Percentiles rank a stretch among this genome's conserved stretches.
Evolutionary conservation across 2,888 invertebrate species (phyloP).

Genomic region (Sarcophaga variegata): DNA sequence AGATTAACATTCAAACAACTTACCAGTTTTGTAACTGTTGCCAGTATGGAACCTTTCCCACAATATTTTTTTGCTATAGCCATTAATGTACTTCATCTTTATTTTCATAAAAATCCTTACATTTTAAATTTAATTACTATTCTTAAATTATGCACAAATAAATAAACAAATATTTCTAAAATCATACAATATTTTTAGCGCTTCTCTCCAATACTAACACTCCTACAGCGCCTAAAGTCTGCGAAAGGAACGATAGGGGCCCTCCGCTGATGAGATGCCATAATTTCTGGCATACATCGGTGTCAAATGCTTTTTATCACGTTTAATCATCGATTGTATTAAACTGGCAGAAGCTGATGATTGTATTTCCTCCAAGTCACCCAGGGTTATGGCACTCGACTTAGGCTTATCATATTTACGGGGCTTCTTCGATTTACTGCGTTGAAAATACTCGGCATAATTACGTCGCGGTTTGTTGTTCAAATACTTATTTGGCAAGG

Average conservation of each 20-base stretch:
- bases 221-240: slow-evolving; percentile 31
- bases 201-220: neutral
- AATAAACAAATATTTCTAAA: slow-evolving; percentile 38
- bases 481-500: slow-evolving; percentile 70
- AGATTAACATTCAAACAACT: too few relatives aligned
- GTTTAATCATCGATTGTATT: slow-evolving; percentile 79
- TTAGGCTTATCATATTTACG: slow-evolving; percentile 69
- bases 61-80: too few relatives aligned
- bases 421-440: slow-evolving; percentile 76
- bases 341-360: slow-evolving; percentile 78
- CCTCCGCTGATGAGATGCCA: slow-evolving; percentile 36
- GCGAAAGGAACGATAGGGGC: slow-evolving; percentile 61
- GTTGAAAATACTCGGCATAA: slow-evolving; percentile 78
- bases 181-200: neutral
- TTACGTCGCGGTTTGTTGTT: slow-evolving; percentile 74
- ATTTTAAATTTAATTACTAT: too few relatives aligned
- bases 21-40: too few relatives aligned
- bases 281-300: slow-evolving; percentile 79
- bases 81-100: too few relatives aligned
- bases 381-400: slow-evolving; percentile 71
- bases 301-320: slow-evolving; percentile 78
- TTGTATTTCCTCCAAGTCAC: slow-evolving; percentile 73
- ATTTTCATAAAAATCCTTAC: too few relatives aligned
- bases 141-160: slow-evolving; percentile 38
- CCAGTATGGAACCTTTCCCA: too few relatives aligned